phyloP scores from a whole-genome alignment of 2,888 invertebrate species.

The Schizotus pectinicornis region DNA sequence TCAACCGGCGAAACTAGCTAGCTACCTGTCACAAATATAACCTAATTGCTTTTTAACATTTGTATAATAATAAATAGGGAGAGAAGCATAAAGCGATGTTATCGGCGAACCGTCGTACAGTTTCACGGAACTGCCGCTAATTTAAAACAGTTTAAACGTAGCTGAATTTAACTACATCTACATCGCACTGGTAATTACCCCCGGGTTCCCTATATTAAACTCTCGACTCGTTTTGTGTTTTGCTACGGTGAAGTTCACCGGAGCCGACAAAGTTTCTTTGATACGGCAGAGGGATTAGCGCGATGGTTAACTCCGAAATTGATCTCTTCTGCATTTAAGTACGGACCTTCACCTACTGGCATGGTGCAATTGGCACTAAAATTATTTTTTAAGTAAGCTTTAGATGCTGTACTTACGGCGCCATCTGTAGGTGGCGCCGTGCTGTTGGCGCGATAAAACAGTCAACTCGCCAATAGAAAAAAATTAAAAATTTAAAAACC shows the following conservation, averaged over 20 bases:
- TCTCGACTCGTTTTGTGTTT: constrained; percentile 39
- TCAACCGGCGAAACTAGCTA: constrained; percentile 23
- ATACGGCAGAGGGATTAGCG: background rate
- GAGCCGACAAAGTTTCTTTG: constrained; percentile 4
- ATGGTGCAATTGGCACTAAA: no score
- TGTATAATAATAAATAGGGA: constrained; percentile 40
- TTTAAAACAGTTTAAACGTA: constrained; percentile 45
- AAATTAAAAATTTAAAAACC: no score
- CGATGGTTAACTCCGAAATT: no score
- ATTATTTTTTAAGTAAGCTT: no score
- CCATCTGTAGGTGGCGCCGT: no score
- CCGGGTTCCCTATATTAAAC: constrained; percentile 38
- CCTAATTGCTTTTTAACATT: constrained; percentile 40
- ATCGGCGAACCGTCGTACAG: constrained; percentile 38
- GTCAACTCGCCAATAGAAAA: no score
- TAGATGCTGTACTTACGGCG: no score
- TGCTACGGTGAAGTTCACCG: constrained; percentile 34
- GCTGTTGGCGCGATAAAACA: no score
- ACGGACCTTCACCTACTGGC: no score
- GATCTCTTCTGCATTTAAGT: no score
- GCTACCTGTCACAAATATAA: constrained; percentile 28
- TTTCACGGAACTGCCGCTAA: constrained; percentile 47
- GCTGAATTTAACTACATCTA: constrained; percentile 43
- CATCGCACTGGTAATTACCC: constrained; percentile 47
- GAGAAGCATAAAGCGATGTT: constrained; percentile 43